These are phyloP conservation scores for Hiodon alosoides DNA, from an alignment of 2,113 vertebrate genomes.

Conservation along the genomic window DNA sequence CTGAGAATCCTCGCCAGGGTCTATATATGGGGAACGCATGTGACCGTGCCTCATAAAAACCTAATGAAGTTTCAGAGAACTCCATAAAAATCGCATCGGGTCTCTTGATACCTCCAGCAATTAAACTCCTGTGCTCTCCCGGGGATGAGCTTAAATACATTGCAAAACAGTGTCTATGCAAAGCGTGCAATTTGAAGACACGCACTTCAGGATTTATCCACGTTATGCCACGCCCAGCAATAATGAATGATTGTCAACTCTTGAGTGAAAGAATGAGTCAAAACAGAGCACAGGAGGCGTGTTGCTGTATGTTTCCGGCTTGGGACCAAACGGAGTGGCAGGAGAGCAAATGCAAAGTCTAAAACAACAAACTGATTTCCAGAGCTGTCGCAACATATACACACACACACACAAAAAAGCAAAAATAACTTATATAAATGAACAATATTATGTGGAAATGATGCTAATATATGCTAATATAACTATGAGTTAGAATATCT, in stretches of 20 bases:
- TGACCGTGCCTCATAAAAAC: slow-evolving; percentile 60
- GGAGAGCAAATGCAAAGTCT: no score
- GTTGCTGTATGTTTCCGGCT: no score
- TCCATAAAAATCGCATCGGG: slow-evolving; percentile 62
- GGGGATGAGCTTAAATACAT: slow-evolving; percentile 49
- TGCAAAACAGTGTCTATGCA: slow-evolving; percentile 36
- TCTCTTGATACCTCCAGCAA: slow-evolving; percentile 54
- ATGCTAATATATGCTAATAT: no score
- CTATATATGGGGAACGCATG: slow-evolving; percentile 39
- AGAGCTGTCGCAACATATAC: no score
- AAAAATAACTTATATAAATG: background rate
- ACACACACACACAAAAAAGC: no score
- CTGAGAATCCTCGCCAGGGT: slow-evolving; percentile 40
- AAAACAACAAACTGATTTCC: no score
- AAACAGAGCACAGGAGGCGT: no score
- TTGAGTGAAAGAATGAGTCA: background rate
- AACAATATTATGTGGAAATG: no score
- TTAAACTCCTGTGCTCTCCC: slow-evolving; percentile 52
- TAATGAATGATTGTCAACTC: background rate
- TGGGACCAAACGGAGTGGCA: no score
- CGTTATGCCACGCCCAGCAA: slow-evolving; percentile 27
- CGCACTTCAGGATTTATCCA: slow-evolving; percentile 26
- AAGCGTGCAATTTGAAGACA: slow-evolving; percentile 29
- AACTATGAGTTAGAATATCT: no score
- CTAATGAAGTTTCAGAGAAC: slow-evolving; percentile 62